Conservation (phyloP, 2,797 vertebrate species). For the Anabas testudineus region DNA sequence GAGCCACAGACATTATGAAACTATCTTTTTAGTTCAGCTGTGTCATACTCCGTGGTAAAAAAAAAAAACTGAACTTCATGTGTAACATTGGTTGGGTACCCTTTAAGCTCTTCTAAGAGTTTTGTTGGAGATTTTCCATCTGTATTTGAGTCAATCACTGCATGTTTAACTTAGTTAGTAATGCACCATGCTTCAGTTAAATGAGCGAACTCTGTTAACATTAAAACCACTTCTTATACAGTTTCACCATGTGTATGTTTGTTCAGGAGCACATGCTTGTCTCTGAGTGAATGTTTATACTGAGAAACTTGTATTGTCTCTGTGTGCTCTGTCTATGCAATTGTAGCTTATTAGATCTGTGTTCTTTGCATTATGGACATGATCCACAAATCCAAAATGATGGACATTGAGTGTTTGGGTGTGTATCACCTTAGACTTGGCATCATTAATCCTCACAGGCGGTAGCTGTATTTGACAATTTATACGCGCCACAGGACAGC, state of each 20-base stretch:
- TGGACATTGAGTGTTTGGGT: conserved; percentile 24
- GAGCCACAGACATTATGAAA: neutral
- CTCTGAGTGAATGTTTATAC: conserved; percentile 15
- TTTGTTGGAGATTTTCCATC: neutral
- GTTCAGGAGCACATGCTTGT: conserved; percentile 2
- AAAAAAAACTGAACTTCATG: neutral
- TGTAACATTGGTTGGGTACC: neutral
- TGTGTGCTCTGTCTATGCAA: conserved; percentile 16
- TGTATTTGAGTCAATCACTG: neutral
- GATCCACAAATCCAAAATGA: conserved; percentile 14
- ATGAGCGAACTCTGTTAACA: neutral
- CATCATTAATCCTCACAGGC: conserved; percentile 27
- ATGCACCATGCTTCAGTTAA: neutral
- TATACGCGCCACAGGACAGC: conserved; percentile 28
- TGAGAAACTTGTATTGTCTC: neutral
- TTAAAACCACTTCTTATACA: neutral
- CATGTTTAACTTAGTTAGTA: conserved; percentile 4
- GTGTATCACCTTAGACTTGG: conserved; percentile 30
- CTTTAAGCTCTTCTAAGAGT: neutral
- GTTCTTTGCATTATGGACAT: conserved; percentile 3
- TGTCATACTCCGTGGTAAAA: neutral
- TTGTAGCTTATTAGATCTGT: conserved; percentile 24
- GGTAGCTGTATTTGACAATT: conserved; percentile 21
- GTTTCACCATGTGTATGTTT: conserved; percentile 21
- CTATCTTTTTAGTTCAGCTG: neutral